phyloP scores from a whole-genome alignment of 1,140 invertebrate species.

The Drosophila littoralis region DNA sequence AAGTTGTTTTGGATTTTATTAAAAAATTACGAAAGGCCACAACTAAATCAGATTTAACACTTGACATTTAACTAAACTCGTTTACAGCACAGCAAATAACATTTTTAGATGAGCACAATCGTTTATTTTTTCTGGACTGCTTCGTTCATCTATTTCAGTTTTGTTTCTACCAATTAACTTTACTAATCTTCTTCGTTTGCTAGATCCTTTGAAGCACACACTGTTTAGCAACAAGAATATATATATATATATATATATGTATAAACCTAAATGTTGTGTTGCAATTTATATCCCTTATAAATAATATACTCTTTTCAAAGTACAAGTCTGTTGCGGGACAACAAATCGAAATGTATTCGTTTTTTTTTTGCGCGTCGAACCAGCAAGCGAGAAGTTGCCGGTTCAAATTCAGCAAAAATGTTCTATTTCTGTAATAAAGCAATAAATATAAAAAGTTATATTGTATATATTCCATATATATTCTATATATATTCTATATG shows the following conservation, averaged over 20 bases:
- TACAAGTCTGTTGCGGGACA: not conserved
- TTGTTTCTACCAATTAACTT: conserved; percentile 4
- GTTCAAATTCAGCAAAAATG: too few relatives aligned
- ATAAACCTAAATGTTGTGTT: conserved; percentile 24
- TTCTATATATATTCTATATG: too few relatives aligned
- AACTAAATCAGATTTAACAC: not conserved
- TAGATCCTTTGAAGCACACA: conserved; percentile 10
- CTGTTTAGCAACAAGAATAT: conserved; percentile 9
- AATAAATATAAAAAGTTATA: too few relatives aligned
- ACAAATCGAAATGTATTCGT: not conserved
- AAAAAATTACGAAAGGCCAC: too few relatives aligned
- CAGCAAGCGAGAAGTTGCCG: too few relatives aligned
- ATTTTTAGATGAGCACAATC: not conserved
- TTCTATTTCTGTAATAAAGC: too few relatives aligned
- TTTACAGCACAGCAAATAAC: not conserved
- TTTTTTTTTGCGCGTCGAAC: too few relatives aligned
- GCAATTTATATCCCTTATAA: conserved; percentile 4
- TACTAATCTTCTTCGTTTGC: conserved; percentile 13
- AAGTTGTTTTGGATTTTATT: too few relatives aligned
- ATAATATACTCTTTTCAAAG: conserved; percentile 31
- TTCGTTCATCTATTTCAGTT: conserved; percentile 8
- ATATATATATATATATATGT: not conserved
- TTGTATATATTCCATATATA: not conserved
- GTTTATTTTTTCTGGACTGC: conserved; percentile 13
- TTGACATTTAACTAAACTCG: not conserved